Conservation (phyloP, 2,113 vertebrate genomes). For the Sinocyclocheilus maitianheensis region DNA sequence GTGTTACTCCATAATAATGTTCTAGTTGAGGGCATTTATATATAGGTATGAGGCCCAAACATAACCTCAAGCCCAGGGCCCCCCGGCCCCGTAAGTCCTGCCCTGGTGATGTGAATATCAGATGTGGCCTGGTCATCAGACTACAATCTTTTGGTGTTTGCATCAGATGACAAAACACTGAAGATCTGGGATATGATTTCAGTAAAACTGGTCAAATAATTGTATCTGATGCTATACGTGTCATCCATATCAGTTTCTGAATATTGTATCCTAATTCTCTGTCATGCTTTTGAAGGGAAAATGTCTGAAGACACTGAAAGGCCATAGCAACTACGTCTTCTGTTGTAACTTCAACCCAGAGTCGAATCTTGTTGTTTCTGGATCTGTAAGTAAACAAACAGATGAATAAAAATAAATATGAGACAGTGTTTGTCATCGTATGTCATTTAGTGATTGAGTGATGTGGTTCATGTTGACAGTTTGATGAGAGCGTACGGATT, state of each 20-base stretch:
- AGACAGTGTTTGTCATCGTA: neutral
- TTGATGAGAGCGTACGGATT: slow-evolving; percentile 95
- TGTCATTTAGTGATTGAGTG: neutral
- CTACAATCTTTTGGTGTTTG: slow-evolving; percentile 96
- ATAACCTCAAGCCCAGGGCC: too few relatives aligned
- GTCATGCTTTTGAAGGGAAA: slow-evolving; percentile 81
- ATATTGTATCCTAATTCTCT: neutral
- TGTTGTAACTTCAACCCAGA: slow-evolving; percentile 99
- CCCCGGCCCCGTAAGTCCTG: too few relatives aligned
- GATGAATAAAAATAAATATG: neutral
- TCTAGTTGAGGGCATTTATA: too few relatives aligned
- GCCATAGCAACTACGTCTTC: slow-evolving; percentile 99
- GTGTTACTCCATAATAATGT: too few relatives aligned
- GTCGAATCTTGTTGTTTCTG: slow-evolving; percentile 98
- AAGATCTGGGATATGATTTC: slow-evolving; percentile 99
- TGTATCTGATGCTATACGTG: neutral
- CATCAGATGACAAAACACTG: slow-evolving; percentile 97
- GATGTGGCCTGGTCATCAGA: slow-evolving; percentile 92
- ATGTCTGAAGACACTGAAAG: slow-evolving; percentile 96
- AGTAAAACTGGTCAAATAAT: slow-evolving; percentile 65
- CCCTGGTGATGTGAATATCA: too few relatives aligned
- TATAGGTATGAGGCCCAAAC: too few relatives aligned
- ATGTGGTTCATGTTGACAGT: slow-evolving; percentile 70
- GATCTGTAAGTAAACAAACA: slow-evolving; percentile 84
- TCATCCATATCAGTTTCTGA: neutral